Evolutionary conservation across 2,113 vertebrate species (phyloP).

Genomic region (Alces alces): DNA sequence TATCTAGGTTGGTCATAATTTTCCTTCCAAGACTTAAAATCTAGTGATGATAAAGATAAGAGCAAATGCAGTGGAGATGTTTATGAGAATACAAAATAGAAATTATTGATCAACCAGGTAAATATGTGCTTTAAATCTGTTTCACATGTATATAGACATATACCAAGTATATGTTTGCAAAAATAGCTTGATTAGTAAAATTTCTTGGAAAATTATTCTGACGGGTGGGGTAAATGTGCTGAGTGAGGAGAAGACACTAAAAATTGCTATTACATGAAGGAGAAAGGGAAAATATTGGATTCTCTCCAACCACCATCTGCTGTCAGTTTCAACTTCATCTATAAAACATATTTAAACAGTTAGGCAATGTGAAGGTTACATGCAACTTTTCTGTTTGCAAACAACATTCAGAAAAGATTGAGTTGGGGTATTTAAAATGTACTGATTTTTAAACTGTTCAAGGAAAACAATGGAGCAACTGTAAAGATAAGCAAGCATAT

Average conservation of each 20-base stretch:
- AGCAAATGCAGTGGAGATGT: background rate
- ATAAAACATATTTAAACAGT: conserved; percentile 48
- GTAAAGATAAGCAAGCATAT: background rate
- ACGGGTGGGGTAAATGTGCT: background rate
- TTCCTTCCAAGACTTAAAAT: background rate
- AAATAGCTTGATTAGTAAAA: background rate
- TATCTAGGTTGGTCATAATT: no score
- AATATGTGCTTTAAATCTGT: background rate
- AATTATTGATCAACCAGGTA: background rate
- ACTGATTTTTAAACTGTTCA: background rate
- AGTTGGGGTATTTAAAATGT: background rate
- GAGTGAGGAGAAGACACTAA: background rate
- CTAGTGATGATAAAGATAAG: background rate
- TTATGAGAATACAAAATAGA: background rate
- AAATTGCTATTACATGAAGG: conserved; percentile 31
- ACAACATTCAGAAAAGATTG: conserved; percentile 5
- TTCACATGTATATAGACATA: background rate
- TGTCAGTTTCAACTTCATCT: conserved; percentile 47
- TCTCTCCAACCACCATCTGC: conserved; percentile 46
- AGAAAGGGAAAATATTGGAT: conserved; percentile 30
- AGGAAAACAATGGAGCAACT: background rate
- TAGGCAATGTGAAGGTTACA: conserved; percentile 25
- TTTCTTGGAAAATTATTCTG: background rate
- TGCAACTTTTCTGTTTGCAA: conserved; percentile 47
- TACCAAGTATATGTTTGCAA: background rate